Conservation (phyloP, 2,888 invertebrate species). For the Clitarchus hookeri region DNA sequence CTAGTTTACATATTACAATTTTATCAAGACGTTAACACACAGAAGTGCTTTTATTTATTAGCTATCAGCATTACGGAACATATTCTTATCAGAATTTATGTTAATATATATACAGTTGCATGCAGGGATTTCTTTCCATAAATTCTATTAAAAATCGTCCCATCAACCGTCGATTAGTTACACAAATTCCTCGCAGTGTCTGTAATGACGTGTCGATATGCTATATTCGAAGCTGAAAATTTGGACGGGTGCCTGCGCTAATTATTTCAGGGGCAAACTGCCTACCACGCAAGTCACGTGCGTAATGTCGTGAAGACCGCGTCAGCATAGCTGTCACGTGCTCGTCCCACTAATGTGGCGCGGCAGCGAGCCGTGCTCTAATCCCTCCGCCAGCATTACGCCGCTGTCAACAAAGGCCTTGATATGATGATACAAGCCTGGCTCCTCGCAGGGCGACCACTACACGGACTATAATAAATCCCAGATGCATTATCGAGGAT, state of each 20-base stretch:
- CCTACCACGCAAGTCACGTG: background rate
- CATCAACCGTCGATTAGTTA: too few relatives aligned
- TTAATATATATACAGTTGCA: too few relatives aligned
- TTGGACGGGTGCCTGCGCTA: background rate
- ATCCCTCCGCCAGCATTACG: background rate
- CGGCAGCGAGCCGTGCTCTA: background rate
- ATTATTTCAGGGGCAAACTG: too few relatives aligned
- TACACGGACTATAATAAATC: background rate
- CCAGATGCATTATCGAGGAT: background rate
- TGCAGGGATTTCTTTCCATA: too few relatives aligned
- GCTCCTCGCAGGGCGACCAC: background rate
- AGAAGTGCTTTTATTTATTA: too few relatives aligned
- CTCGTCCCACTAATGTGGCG: background rate
- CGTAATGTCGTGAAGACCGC: background rate
- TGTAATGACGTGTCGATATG: background rate
- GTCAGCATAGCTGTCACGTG: constrained; percentile 10
- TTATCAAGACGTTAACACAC: too few relatives aligned
- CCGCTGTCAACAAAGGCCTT: background rate
- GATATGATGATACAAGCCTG: constrained; percentile 6
- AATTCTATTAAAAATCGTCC: too few relatives aligned
- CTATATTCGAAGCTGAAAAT: background rate
- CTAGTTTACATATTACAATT: too few relatives aligned
- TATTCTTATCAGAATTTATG: too few relatives aligned
- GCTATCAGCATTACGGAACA: too few relatives aligned
- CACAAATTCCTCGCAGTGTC: too few relatives aligned